phyloP scores from a whole-genome alignment of 2,797 vertebrate genomes.

The Fringilla coelebs region DNA sequence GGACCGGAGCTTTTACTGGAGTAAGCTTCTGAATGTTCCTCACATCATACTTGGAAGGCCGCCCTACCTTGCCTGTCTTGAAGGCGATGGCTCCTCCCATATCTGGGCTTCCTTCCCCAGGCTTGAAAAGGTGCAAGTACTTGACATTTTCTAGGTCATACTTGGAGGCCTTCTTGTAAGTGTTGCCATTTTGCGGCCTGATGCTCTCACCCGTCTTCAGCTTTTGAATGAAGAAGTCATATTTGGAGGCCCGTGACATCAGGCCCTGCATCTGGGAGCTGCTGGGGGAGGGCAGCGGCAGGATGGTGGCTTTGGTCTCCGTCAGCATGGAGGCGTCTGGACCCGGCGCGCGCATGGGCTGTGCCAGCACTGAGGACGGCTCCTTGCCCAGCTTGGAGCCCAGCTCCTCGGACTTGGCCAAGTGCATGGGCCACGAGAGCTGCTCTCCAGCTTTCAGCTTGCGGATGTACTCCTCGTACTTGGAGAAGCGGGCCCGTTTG shows the following conservation, averaged over 20 bases:
- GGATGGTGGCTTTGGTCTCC: constrained; percentile 88
- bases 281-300: constrained; percentile 81
- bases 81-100: constrained; percentile 99
- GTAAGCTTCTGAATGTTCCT: constrained; percentile 93
- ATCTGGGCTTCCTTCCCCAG: constrained; percentile 93
- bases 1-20: constrained; percentile 84
- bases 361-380: constrained; percentile 69
- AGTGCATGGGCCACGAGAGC: constrained; percentile 87
- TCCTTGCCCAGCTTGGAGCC: constrained; percentile 85
- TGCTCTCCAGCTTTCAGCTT: constrained; percentile 95
- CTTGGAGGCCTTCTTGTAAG: constrained; percentile 95
- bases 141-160: constrained; percentile 98
- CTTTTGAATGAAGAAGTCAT: constrained; percentile 98
- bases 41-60: constrained; percentile 96
- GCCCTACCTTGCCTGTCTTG: constrained; percentile 97
- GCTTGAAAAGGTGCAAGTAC: constrained; percentile 97
- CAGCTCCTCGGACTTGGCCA: constrained; percentile 85
- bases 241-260: constrained; percentile 91
- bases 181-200: constrained; percentile 90
- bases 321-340: constrained; percentile 81
- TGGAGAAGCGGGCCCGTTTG: constrained; percentile 94
- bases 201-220: constrained; percentile 93
- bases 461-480: constrained; percentile 98
- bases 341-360: constrained; percentile 75
- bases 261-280: constrained; percentile 89